Evolutionary conservation across 2,888 invertebrate genomes (phyloP).

Genomic region (Megastigmus dorsalis): DNA sequence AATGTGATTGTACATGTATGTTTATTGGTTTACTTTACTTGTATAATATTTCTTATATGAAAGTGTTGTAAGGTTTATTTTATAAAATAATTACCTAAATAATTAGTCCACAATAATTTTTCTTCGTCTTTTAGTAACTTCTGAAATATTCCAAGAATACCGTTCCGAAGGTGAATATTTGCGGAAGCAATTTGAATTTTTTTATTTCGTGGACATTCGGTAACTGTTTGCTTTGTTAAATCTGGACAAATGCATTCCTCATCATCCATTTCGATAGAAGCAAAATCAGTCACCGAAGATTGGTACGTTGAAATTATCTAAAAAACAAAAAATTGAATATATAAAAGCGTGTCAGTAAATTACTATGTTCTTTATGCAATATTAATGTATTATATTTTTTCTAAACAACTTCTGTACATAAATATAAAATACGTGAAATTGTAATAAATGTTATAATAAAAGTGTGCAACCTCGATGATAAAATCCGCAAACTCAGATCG

Average conservation of each 20-base stretch:
- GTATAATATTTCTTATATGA: too few species aligned
- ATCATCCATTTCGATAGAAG: slow-evolving; percentile 54
- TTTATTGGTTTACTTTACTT: too few species aligned
- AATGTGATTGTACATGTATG: too few species aligned
- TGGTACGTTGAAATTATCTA: slow-evolving; percentile 60
- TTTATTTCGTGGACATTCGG: slow-evolving; percentile 58
- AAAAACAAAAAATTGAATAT: background rate
- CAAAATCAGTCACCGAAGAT: slow-evolving; percentile 55
- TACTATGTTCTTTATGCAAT: background rate
- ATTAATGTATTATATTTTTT: background rate
- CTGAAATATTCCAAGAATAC: slow-evolving; percentile 63
- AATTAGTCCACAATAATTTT: slow-evolving; percentile 65
- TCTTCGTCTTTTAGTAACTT: slow-evolving; percentile 63
- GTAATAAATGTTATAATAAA: background rate
- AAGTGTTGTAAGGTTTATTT: background rate
- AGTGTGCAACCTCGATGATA: slow-evolving; percentile 60
- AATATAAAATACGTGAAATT: background rate
- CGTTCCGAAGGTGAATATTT: slow-evolving; percentile 64
- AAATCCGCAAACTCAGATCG: slow-evolving; percentile 66
- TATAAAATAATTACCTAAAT: slow-evolving; percentile 59
- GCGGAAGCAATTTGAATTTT: slow-evolving; percentile 57
- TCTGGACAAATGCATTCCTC: slow-evolving; percentile 57
- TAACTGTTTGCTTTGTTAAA: slow-evolving; percentile 29
- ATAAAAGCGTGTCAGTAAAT: background rate
- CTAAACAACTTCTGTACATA: background rate